These are phyloP conservation scores for Bruchidius siliquastri DNA, from an alignment of 2,888 invertebrate species.

Conservation along the genomic window DNA sequence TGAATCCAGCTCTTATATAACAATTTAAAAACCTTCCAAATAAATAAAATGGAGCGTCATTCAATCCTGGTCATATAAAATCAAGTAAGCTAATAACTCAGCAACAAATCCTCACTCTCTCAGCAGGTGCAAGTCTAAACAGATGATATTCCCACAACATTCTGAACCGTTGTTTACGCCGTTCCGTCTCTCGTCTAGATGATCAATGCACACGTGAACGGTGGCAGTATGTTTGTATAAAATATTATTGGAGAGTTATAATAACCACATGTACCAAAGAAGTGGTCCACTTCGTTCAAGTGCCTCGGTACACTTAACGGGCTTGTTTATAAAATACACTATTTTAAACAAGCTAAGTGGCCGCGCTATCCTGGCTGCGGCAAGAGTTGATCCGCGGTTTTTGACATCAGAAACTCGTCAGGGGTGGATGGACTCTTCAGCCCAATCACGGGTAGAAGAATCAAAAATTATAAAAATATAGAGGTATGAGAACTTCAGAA, in stretches of 20 bases:
- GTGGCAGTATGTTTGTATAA: constrained; percentile 23
- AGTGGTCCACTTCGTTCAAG: constrained; percentile 42
- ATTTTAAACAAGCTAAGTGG: constrained; percentile 40
- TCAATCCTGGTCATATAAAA: background rate
- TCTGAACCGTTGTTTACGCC: background rate
- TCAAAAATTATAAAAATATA: too few species aligned
- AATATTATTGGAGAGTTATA: constrained; percentile 31
- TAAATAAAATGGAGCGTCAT: too few species aligned
- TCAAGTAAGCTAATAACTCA: background rate
- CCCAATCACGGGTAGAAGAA: too few species aligned
- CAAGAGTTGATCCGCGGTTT: constrained; percentile 17
- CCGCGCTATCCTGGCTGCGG: constrained; percentile 26
- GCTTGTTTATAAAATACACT: constrained; percentile 40
- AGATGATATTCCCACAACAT: background rate
- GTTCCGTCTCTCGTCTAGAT: background rate
- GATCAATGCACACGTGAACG: background rate
- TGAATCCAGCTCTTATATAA: too few species aligned
- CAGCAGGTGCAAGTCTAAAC: background rate
- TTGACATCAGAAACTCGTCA: background rate
- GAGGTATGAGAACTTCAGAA: too few species aligned
- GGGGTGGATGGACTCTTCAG: background rate
- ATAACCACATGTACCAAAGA: constrained; percentile 39
- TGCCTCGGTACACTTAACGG: constrained; percentile 32
- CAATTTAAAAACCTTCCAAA: too few species aligned
- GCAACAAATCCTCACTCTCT: background rate